These are phyloP conservation scores for Latheticus oryzae DNA, from an alignment of 2,888 invertebrate species.

Conservation along the genomic window DNA sequence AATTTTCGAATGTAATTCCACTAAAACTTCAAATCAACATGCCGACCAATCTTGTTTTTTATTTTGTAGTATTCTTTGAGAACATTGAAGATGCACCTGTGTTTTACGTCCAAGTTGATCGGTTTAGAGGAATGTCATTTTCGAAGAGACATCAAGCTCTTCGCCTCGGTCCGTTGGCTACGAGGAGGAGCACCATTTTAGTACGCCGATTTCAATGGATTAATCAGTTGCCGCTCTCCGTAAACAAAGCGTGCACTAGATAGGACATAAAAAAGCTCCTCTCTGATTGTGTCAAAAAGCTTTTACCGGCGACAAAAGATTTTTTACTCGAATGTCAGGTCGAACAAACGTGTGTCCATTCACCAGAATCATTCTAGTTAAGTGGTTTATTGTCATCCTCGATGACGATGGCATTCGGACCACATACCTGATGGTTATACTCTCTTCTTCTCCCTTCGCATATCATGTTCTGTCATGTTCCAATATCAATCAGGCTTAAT, in stretches of 20 bases:
- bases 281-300: slow-evolving; percentile 59
- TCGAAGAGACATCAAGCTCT: slow-evolving; percentile 45
- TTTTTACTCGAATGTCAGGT: slow-evolving; percentile 66
- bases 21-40: no score
- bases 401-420: slow-evolving; percentile 54
- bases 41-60: no score
- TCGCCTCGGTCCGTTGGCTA: slow-evolving; percentile 52
- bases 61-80: no score
- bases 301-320: slow-evolving; percentile 67
- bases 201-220: slow-evolving; percentile 58
- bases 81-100: no score
- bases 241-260: slow-evolving; percentile 59
- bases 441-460: slow-evolving; percentile 34
- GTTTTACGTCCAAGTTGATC: slow-evolving; percentile 47
- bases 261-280: slow-evolving; percentile 58
- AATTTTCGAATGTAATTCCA: no score
- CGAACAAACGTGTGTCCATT: slow-evolving; percentile 64
- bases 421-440: slow-evolving; percentile 28
- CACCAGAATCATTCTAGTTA: slow-evolving; percentile 65
- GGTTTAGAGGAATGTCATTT: slow-evolving; percentile 51
- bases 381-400: slow-evolving; percentile 66
- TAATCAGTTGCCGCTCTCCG: slow-evolving; percentile 55
- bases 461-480: slow-evolving; percentile 54
- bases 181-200: slow-evolving; percentile 48
- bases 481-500: slow-evolving; percentile 63